Base-by-base conservation (phyloP, 2,888 invertebrate genomes). In the Pelosia muscerda region DNA sequence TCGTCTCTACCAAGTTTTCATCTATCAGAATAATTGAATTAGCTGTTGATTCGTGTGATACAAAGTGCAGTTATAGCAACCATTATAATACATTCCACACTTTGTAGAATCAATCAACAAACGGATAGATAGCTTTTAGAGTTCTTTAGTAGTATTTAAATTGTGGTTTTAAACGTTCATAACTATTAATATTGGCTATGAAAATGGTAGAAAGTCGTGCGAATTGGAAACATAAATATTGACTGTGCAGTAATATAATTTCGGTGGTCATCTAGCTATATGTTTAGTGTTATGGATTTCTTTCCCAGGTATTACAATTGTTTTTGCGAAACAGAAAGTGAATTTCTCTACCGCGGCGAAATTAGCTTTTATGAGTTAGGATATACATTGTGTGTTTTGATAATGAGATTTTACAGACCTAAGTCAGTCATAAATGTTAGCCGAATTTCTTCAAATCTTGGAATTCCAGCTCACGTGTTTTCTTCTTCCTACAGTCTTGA, bases 31-130 rank as follows among this genome's bases (percentile, higher is more conserved):
- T 81, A 70, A 25, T 61, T 59, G 63, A 71, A 76, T 74, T 74
- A 81, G 63, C 67, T 23, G 2, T 64, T 31, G 64, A 74, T 73
- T 76, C 72, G 67, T 69, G 56, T 63, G 77, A 74, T 72, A 70
- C 64, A 74, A 78, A 79, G 69, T 73, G 81, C 77, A 79, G 74
- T 79, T 81, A 81, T 66, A 72, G 11, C 28, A 72, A 68, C 63
- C 69, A 78, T 78, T 75, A 78, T 69, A 75, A 73, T 72, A 81
- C 68, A 81, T 76, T 74, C 67, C 64, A 67, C 68, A 70, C 70
- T 75, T 69, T 63, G 54, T 73, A 57, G 73, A 74, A 80, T 79
- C 77, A 81, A 80, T 81, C 75, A 81, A 69, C 34, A 2, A 54
- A 34, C 67, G 68, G 63, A 77, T 77, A 55, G 22, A 57, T n/a